Conservation (phyloP, 2,113 vertebrate genomes). For the Cyanoderma ruficeps region DNA sequence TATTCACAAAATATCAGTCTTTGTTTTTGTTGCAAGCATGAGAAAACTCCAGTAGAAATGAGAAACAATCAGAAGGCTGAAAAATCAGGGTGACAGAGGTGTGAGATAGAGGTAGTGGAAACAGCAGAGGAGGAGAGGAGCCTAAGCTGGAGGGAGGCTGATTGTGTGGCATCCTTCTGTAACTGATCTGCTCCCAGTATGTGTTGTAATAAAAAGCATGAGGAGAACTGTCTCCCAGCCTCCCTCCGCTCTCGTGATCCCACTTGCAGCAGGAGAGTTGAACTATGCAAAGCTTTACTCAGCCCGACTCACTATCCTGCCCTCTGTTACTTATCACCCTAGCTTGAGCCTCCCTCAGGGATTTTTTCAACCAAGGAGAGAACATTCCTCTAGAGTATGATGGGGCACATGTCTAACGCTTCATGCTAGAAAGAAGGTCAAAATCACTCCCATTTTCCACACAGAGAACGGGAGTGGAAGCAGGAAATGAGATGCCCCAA, state of each 20-base stretch:
- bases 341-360: neutral
- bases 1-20: too few species aligned
- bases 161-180: neutral
- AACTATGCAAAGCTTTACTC: neutral
- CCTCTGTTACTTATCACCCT: neutral
- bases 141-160: neutral
- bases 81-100: neutral
- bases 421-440: neutral
- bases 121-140: neutral
- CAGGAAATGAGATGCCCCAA: constrained; percentile 58
- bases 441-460: constrained; percentile 33
- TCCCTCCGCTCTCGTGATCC: neutral
- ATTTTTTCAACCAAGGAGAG: neutral
- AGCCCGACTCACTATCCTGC: neutral
- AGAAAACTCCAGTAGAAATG: too few species aligned
- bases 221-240: neutral
- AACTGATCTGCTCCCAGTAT: neutral
- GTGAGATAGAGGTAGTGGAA: neutral
- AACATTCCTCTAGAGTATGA: neutral
- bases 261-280: neutral
- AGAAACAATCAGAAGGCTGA: too few species aligned
- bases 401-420: neutral
- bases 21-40: too few species aligned
- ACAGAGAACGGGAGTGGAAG: neutral
- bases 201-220: neutral